phyloP scores from a whole-genome alignment of 2,888 invertebrate species.

The Patella caerulea region DNA sequence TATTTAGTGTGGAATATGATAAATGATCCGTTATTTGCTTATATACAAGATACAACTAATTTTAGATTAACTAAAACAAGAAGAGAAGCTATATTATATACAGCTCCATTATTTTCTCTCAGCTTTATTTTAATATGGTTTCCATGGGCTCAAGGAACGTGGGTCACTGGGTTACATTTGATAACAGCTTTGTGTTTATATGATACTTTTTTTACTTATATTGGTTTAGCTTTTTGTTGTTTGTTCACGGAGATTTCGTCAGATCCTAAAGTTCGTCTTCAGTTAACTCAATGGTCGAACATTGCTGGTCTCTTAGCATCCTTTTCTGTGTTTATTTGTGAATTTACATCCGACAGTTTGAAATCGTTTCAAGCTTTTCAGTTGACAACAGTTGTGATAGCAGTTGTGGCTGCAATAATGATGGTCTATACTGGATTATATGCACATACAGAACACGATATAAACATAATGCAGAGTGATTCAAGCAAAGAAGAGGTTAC shows the following conservation, averaged over 20 bases:
- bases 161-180: constrained; percentile 71
- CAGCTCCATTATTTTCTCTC: constrained; percentile 69
- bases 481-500: constrained; percentile 16
- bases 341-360: constrained; percentile 63
- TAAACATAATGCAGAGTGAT: constrained; percentile 27
- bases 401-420: constrained; percentile 53
- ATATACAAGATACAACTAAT: constrained; percentile 63
- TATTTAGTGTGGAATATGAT: constrained; percentile 73
- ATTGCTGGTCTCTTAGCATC: constrained; percentile 56
- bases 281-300: constrained; percentile 66
- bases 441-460: constrained; percentile 59
- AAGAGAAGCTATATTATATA: constrained; percentile 68
- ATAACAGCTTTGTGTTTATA: constrained; percentile 71
- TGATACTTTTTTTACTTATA: constrained; percentile 72
- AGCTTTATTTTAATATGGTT: constrained; percentile 71
- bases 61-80: constrained; percentile 67
- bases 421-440: constrained; percentile 60
- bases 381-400: constrained; percentile 56
- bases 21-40: constrained; percentile 73
- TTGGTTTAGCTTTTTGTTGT: constrained; percentile 69
- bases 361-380: constrained; percentile 66
- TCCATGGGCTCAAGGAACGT: constrained; percentile 47
- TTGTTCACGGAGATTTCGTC: constrained; percentile 69
- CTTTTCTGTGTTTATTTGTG: constrained; percentile 53
- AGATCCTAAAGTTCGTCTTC: constrained; percentile 62